Evolutionary conservation across 2,113 vertebrate species (phyloP).

Genomic region (Lampris megalopsis): DNA sequence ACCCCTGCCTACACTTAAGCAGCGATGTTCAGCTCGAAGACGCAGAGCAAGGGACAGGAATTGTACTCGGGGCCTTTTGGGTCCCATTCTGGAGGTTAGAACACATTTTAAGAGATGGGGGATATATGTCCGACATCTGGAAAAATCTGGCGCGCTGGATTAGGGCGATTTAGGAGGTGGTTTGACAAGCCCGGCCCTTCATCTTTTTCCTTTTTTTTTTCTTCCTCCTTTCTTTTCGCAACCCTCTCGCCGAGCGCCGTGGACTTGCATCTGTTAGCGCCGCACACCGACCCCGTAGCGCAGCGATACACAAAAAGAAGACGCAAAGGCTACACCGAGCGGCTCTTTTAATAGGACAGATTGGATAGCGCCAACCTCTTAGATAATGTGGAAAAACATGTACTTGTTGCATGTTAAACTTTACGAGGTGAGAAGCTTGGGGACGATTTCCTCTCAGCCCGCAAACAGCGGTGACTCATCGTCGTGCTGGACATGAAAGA

Average conservation of each 20-base stretch:
- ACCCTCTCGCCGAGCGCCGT: conserved; percentile 27
- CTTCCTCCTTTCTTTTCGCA: neutral
- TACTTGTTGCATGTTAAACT: conserved; percentile 17
- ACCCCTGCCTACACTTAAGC: conserved; percentile 15
- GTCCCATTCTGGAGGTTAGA: neutral
- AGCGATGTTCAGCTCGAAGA: conserved; percentile 10
- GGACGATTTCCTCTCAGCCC: neutral
- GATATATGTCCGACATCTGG: conserved; percentile 58
- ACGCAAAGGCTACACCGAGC: conserved; percentile 33
- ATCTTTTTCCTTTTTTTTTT: neutral
- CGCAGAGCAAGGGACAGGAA: conserved; percentile 8
- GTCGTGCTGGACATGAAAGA: neutral
- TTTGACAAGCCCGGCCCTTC: conserved; percentile 41
- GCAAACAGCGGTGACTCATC: conserved; percentile 15
- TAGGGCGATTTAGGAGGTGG: conserved; percentile 37
- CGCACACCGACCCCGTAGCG: conserved; percentile 29
- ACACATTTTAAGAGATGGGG: neutral
- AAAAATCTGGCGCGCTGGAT: conserved; percentile 52
- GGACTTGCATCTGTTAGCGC: conserved; percentile 41
- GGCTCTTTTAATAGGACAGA: conserved; percentile 35
- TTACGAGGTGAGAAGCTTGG: conserved; percentile 43
- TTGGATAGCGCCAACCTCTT: conserved; percentile 21
- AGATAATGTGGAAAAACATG: conserved; percentile 16
- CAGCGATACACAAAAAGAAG: conserved; percentile 39
- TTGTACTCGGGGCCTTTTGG: neutral